Evolutionary conservation across 1,140 invertebrate genomes (phyloP), one percentile per base, ranked within the genome.

Genomic region (Drosophila melanica): DNA sequence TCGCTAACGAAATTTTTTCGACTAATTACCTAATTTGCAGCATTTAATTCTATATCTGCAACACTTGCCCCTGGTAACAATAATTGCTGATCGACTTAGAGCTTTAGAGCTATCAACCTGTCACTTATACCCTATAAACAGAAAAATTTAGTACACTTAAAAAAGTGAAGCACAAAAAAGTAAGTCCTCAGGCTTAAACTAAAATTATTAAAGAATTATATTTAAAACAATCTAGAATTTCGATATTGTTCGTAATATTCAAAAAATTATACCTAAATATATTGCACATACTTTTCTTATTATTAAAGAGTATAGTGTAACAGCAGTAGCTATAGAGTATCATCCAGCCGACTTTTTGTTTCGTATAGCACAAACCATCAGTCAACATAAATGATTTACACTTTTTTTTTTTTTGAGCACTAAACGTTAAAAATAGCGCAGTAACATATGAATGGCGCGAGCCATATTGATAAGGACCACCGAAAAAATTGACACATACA

Each of bases 361-460:
- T 33, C 5, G 33, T 51, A 3, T 1, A 11, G 0, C n/a, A 37
- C 9, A 18, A 33, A 30, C 18, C 14, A 8, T 51, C 12, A 41
- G 18, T 53, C 20, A 37, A 47, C 35, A 33, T 64, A 16, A 60
- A 73, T 67, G 50, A 58, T 74, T 63, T 50, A 42, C 53, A 30
- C n/a, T 58, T 23, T 50, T 42, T 50, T 50, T 42, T 50, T 47
- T 30, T 35, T 18, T 20, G 41, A 59, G 10, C 41, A 11, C 41
- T 48, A 47, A 75, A 20, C 33, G 44, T 70, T 80, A 76, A 84
- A 84, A 84, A 84, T 79, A 84, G 76, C 78, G 45, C 50, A 42
- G 50, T 45, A 72, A 68, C 80, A 84, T 85, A 68, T 85, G 81
- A 81, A 64, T 85, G 81, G 81, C 81, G 81, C 81, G 81, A 85